These are phyloP conservation scores for Melanotaenia nigrans DNA, from an alignment of 2,797 vertebrate species.

Conservation along the genomic window DNA sequence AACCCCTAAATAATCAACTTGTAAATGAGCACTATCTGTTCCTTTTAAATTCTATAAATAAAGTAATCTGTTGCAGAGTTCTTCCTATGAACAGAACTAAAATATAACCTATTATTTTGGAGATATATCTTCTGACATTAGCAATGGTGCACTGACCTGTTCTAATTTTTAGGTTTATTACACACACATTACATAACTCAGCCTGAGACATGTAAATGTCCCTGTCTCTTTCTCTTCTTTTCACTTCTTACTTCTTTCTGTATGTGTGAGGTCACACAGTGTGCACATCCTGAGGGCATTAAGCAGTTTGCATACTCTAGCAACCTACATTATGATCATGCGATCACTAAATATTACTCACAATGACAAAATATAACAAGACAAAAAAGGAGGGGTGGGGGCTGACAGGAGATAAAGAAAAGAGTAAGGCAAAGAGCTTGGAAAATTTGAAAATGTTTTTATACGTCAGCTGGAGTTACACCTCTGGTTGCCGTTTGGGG, in stretches of 20 bases:
- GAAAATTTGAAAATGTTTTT: too few species aligned
- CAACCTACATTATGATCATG: slow-evolving; percentile 14
- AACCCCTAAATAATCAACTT: not conserved
- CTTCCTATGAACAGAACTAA: not conserved
- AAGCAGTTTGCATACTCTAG: not conserved
- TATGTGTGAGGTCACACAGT: slow-evolving; percentile 4
- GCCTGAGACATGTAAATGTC: not conserved
- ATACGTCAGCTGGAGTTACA: not conserved
- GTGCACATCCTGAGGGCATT: slow-evolving; percentile 1
- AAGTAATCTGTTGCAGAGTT: not conserved
- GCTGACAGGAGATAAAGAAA: too few species aligned
- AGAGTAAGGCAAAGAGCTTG: too few species aligned
- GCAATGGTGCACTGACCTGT: not conserved
- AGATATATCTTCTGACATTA: not conserved
- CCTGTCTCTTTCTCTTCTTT: not conserved
- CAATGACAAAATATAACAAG: slow-evolving; percentile 24
- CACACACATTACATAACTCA: not conserved
- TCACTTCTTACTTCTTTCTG: not conserved
- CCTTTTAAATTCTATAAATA: not conserved
- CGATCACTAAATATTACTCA: slow-evolving; percentile 19
- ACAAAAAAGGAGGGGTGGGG: not conserved
- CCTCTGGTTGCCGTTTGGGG: slow-evolving; percentile 7
- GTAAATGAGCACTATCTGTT: not conserved
- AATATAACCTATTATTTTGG: too few species aligned
- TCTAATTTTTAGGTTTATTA: slow-evolving; percentile 2